phyloP scores from a whole-genome alignment of 92 coral and sea anemone species.

The Pocillopora grandis region DNA sequence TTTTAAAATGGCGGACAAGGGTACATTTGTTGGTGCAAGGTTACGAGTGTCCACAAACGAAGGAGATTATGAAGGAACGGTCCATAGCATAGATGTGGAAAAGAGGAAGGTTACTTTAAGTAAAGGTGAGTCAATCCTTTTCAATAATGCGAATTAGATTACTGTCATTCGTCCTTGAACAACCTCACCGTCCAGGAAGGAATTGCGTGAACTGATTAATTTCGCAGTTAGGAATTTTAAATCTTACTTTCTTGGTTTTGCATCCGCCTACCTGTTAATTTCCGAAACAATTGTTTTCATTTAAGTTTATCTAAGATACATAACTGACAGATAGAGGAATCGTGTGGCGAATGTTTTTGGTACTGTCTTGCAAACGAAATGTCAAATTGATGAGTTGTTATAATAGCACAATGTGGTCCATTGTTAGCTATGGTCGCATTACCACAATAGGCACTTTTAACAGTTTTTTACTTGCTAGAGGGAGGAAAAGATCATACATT shows the following conservation, averaged over 20 bases:
- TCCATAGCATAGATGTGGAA: slow-evolving; percentile 76
- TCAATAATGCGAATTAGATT: background rate
- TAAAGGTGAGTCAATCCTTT: slow-evolving; percentile 62
- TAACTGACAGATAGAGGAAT: too few species aligned
- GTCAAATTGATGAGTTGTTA: background rate
- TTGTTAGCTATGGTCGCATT: background rate
- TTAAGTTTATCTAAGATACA: too few species aligned
- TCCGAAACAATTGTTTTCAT: too few species aligned
- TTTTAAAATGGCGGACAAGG: slow-evolving; percentile 58
- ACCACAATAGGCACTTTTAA: background rate
- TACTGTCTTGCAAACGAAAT: background rate
- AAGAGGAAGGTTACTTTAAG: slow-evolving; percentile 81
- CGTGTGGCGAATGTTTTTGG: background rate
- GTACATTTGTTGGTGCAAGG: slow-evolving; percentile 68
- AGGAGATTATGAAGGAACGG: slow-evolving; percentile 91
- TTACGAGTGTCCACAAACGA: slow-evolving; percentile 74
- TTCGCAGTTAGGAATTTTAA: too few species aligned
- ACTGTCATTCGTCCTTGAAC: background rate
- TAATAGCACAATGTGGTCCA: background rate
- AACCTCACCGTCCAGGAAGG: background rate
- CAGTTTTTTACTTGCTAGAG: background rate
- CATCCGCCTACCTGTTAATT: too few species aligned
- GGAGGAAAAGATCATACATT: background rate
- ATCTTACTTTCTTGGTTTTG: too few species aligned
- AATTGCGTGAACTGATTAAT: too few species aligned